Conservation (phyloP, 2,797 vertebrate species). For the Propithecus deckenii region DNA sequence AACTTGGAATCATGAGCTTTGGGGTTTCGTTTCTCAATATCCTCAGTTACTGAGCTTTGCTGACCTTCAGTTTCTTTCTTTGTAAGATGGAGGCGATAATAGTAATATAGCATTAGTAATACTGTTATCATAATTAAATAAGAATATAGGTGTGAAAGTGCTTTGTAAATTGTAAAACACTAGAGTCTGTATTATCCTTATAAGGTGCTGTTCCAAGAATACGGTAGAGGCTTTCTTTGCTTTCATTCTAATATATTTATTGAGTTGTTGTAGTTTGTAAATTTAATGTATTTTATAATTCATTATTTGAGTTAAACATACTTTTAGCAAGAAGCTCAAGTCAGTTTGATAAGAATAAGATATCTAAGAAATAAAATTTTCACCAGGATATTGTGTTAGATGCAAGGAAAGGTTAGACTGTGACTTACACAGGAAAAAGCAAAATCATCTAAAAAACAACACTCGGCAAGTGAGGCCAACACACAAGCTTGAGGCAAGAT, state of each 20-base stretch:
- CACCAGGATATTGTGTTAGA: neutral
- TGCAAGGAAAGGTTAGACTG: neutral
- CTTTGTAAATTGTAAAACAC: neutral
- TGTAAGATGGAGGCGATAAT: neutral
- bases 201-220: neutral
- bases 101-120: neutral
- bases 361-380: neutral
- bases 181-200: neutral
- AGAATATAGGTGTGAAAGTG: neutral
- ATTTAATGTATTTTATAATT: neutral
- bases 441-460: neutral
- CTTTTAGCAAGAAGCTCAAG: slow-evolving; percentile 8
- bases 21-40: neutral
- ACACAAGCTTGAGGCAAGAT: neutral
- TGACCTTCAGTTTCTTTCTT: neutral
- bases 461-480: neutral
- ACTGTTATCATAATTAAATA: neutral
- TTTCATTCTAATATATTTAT: neutral
- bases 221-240: neutral
- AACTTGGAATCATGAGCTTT: neutral
- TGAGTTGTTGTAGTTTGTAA: neutral
- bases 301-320: neutral
- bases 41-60: neutral
- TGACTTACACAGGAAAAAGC: neutral
- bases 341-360: neutral